phyloP scores from a whole-genome alignment of 2,113 vertebrate species.

The Brachyhypopomus gauderio region DNA sequence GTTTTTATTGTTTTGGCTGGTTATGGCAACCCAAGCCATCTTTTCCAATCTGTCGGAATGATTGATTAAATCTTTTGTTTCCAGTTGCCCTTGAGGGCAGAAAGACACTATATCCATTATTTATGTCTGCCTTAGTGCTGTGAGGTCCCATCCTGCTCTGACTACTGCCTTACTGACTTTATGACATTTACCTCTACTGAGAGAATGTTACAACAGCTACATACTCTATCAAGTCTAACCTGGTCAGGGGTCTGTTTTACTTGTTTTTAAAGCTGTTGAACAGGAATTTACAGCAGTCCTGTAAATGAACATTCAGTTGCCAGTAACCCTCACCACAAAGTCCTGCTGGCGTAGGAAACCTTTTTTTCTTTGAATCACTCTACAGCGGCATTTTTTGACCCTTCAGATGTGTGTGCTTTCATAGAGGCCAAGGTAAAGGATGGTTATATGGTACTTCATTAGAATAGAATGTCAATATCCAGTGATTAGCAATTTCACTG shows the following conservation, averaged over 20 bases:
- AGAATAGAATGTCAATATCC: too few species aligned
- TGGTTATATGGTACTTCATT: too few species aligned
- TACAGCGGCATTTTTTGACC: not conserved
- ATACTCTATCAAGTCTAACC: conserved; percentile 35
- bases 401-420: too few species aligned
- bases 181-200: conserved; percentile 49
- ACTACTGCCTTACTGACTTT: conserved; percentile 35
- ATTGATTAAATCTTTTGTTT: conserved; percentile 57
- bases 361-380: not conserved
- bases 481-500: too few species aligned
- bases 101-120: conserved; percentile 55
- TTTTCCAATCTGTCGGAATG: conserved; percentile 45
- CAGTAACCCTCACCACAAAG: not conserved
- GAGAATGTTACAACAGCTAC: conserved; percentile 45
- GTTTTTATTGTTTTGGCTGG: conserved; percentile 37
- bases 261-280: not conserved
- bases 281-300: not conserved
- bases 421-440: too few species aligned
- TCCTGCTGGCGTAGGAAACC: not conserved
- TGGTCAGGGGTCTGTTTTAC: conserved; percentile 29
- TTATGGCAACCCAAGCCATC: conserved; percentile 24
- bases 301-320: conserved; percentile 8
- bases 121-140: conserved; percentile 51
- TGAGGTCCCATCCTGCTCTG: conserved; percentile 39
- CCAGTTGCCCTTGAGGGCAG: conserved; percentile 47